These are phyloP conservation scores for Tupiocoris notatus DNA, from an alignment of 2,888 invertebrate species.

Conservation along the genomic window DNA sequence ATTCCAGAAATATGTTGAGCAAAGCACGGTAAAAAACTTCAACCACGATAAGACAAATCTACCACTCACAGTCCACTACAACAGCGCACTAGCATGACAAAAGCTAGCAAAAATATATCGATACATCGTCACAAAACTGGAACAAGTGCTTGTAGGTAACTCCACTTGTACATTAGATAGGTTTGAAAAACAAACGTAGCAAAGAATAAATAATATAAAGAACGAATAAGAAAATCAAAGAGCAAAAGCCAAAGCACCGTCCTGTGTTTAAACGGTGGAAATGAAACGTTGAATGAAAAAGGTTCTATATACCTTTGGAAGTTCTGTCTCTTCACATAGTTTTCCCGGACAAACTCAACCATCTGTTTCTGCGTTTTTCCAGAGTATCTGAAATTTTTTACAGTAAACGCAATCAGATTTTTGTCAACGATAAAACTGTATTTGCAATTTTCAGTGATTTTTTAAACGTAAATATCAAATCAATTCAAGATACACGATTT, in stretches of 20 bases:
- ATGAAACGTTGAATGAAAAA: slow-evolving; percentile 21
- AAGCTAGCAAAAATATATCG: slow-evolving; percentile 41
- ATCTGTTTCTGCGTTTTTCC: slow-evolving; percentile 99
- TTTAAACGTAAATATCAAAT: too few species aligned
- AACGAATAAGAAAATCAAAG: slow-evolving; percentile 32
- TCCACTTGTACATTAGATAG: slow-evolving; percentile 26
- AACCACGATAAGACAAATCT: slow-evolving; percentile 23
- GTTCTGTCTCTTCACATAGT: slow-evolving; percentile 92
- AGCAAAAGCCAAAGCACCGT: slow-evolving; percentile 44
- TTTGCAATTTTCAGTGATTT: too few species aligned
- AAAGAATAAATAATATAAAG: slow-evolving; percentile 20
- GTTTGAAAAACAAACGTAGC: slow-evolving; percentile 40
- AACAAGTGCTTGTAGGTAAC: slow-evolving; percentile 23
- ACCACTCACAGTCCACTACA: slow-evolving; percentile 44
- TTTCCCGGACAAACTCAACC: slow-evolving; percentile 96
- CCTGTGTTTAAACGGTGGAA: slow-evolving; percentile 45
- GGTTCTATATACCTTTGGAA: slow-evolving; percentile 80
- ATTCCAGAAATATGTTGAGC: not conserved
- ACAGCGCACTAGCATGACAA: slow-evolving; percentile 35
- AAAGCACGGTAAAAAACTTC: not conserved
- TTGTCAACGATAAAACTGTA: too few species aligned
- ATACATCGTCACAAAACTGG: slow-evolving; percentile 20
- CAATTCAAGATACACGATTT: too few species aligned
- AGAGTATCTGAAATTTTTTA: slow-evolving; percentile 91
- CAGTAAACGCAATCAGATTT: too few species aligned